Evolutionary conservation across 2,888 invertebrate genomes (phyloP).

Genomic region (Disparrhopalites patrizii): DNA sequence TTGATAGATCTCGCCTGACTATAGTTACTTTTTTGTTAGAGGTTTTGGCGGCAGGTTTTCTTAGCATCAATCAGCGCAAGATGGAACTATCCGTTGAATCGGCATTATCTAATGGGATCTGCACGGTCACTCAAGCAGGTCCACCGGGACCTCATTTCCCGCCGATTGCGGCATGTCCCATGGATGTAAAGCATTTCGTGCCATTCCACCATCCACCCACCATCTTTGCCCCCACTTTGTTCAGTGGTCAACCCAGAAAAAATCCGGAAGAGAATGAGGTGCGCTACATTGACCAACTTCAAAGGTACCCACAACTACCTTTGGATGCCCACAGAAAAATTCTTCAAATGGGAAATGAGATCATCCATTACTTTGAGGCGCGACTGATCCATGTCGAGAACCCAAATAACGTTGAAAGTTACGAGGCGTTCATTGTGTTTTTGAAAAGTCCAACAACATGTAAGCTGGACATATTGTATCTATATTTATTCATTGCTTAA

Average conservation of each 20-base stretch:
- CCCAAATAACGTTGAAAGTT: conserved; percentile 13
- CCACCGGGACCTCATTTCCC: not conserved
- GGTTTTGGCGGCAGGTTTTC: too few species aligned
- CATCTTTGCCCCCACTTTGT: not conserved
- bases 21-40: too few species aligned
- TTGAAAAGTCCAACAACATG: conserved; percentile 21
- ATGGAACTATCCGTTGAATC: not conserved
- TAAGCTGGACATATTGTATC: not conserved
- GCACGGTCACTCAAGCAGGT: not conserved
- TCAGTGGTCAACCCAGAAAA: not conserved
- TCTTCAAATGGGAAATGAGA: conserved; percentile 36
- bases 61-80: too few species aligned
- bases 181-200: conserved; percentile 6
- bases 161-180: not conserved
- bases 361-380: conserved; percentile 29
- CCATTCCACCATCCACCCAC: conserved; percentile 8
- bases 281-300: conserved; percentile 30
- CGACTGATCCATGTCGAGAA: conserved; percentile 23
- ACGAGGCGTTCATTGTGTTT: conserved; percentile 17
- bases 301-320: conserved; percentile 31
- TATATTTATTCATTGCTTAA: too few species aligned
- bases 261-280: conserved; percentile 13
- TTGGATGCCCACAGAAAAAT: conserved; percentile 33
- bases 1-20: too few species aligned
- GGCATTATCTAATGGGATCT: conserved; percentile 6